Conservation (phyloP, 2,113 vertebrate genomes). For the Xenopus borealis region DNA sequence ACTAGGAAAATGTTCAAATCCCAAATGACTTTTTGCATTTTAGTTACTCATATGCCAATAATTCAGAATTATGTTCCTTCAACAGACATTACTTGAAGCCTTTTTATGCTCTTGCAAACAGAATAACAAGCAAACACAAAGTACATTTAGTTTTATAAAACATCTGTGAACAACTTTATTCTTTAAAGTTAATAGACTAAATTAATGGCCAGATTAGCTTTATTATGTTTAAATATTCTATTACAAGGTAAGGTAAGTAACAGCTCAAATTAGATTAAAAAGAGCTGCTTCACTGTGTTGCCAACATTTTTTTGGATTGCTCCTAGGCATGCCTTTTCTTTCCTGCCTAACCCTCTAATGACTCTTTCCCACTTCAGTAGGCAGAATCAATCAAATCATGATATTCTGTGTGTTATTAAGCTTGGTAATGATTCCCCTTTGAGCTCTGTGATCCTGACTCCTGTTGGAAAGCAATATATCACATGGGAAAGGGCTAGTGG, state of each 20-base stretch:
- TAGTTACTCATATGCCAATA: background rate
- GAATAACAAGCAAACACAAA: background rate
- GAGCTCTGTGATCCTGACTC: slow-evolving; percentile 64
- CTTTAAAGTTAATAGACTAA: background rate
- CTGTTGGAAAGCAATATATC: slow-evolving; percentile 66
- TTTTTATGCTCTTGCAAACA: background rate
- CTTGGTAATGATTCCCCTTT: slow-evolving; percentile 69
- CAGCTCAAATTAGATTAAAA: background rate
- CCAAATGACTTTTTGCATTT: no score
- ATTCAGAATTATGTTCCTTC: background rate
- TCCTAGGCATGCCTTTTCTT: slow-evolving; percentile 7
- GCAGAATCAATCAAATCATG: slow-evolving; percentile 70
- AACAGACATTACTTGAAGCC: background rate
- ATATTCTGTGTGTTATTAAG: slow-evolving; percentile 67
- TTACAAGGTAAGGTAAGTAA: background rate
- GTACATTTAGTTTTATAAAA: background rate
- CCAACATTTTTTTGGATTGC: background rate
- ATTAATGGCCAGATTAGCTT: background rate
- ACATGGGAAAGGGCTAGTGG: slow-evolving; percentile 58
- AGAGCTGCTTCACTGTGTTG: background rate
- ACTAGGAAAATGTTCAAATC: no score
- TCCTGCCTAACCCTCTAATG: slow-evolving; percentile 13
- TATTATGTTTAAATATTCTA: background rate
- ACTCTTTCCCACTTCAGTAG: slow-evolving; percentile 54
- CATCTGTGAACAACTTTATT: background rate